These are phyloP conservation scores for Deilephila porcellus DNA, from an alignment of 2,888 invertebrate species.

Conservation along the genomic window DNA sequence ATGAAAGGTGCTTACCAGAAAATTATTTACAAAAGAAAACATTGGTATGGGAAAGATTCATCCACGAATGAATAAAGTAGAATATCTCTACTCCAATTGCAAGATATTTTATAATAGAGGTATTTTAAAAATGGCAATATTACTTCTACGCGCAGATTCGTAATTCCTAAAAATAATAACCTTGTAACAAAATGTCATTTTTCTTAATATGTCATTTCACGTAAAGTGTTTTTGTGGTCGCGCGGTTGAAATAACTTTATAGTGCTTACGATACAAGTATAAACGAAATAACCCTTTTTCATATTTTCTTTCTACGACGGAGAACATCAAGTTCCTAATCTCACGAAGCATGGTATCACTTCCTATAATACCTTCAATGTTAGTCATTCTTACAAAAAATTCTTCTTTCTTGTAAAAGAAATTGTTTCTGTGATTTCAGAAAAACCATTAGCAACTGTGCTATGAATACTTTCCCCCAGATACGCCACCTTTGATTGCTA, in stretches of 20 bases:
- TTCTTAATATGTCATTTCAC: too few relatives aligned
- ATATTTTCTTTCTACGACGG: slow-evolving; percentile 13
- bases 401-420: neutral
- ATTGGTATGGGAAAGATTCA: too few relatives aligned
- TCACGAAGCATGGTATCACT: slow-evolving; percentile 9
- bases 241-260: slow-evolving; percentile 4
- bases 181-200: too few relatives aligned
- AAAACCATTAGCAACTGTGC: neutral
- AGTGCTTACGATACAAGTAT: neutral
- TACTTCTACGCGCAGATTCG: too few relatives aligned
- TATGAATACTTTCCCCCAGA: neutral
- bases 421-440: neutral
- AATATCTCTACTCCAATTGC: too few relatives aligned
- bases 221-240: slow-evolving; percentile 1
- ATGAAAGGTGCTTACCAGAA: too few relatives aligned
- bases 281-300: neutral
- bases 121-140: too few relatives aligned
- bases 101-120: too few relatives aligned
- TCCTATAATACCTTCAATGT: slow-evolving; percentile 8
- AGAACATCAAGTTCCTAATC: slow-evolving; percentile 10
- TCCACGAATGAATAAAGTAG: too few relatives aligned
- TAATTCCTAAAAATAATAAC: too few relatives aligned
- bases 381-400: neutral
- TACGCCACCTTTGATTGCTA: slow-evolving; percentile 22
- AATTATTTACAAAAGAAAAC: too few relatives aligned